Evolutionary conservation across 2,888 invertebrate species (phyloP).

Genomic region (Prosopocoilus inquinatus): DNA sequence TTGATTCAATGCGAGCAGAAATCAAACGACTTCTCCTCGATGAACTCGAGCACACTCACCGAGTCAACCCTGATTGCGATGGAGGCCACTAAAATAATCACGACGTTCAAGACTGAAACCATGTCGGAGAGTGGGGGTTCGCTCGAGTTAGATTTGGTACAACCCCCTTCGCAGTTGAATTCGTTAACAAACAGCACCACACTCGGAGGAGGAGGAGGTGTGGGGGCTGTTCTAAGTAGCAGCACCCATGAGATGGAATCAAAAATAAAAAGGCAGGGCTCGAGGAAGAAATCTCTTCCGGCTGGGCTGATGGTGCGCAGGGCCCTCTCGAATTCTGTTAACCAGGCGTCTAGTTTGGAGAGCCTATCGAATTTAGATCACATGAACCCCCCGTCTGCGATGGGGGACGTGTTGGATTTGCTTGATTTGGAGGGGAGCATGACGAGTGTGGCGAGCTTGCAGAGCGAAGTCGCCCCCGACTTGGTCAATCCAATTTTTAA

Average conservation of each 20-base stretch:
- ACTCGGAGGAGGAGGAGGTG: constrained; percentile 24
- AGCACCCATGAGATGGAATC: constrained; percentile 39
- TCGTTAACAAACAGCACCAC: constrained; percentile 55
- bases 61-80: constrained; percentile 70
- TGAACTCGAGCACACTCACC: constrained; percentile 61
- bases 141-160: constrained; percentile 70
- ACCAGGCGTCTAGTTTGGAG: constrained; percentile 58
- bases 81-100: constrained; percentile 70
- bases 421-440: constrained; percentile 79
- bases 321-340: constrained; percentile 61
- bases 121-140: constrained; percentile 63
- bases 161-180: constrained; percentile 76
- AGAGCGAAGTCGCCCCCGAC: constrained; percentile 65
- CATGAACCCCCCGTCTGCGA: constrained; percentile 79
- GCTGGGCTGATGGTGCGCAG: constrained; percentile 69
- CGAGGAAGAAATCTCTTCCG: constrained; percentile 66
- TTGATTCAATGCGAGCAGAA: constrained; percentile 28
- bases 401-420: constrained; percentile 61
- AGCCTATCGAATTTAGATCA: constrained; percentile 71
- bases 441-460: constrained; percentile 80
- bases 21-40: constrained; percentile 51
- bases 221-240: too few species aligned
- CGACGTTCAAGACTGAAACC: constrained; percentile 54
- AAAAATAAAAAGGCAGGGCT: constrained; percentile 31
- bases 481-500: constrained; percentile 52